Base-by-base conservation (phyloP, 2,113 vertebrate genomes). In the Cyphomyrus plagiostoma region DNA sequence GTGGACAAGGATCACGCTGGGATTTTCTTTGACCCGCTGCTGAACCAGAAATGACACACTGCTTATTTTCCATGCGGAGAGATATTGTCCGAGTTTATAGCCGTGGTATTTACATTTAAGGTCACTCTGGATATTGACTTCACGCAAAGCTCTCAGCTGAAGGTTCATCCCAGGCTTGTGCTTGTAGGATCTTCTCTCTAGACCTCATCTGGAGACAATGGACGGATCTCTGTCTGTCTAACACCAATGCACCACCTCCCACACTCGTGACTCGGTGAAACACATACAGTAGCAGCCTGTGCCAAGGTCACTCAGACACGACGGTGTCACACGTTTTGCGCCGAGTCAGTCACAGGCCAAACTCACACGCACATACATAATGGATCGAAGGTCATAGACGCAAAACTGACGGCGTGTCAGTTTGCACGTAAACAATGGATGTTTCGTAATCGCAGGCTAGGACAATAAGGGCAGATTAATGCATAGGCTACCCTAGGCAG, bases 41-140 rank as follows among this genome's bases (percentile, higher is more conserved):
- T 35, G 74, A 80, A 80, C 74, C 74, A 80, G 74, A 42, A 80
- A 80, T 80, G 74, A 80, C 74, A 80, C 35, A 80, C 35, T 80
- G 15, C 74, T 42, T 80, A 80, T 42, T 80, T 42, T 80, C 35
- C 35, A 39, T 80, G 35, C 30, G 15, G 74, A 42, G 35, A 42
- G 4, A 80, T 80, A 80, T 80, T 80, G 74, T 80, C 74, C 74
- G 13, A 80, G 74, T 80, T 80, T 80, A 42, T 80, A 80, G 74
- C 74, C 13, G 13, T 42, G 74, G 15, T 80, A 39, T 80, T 80
- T 80, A 80, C 35, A 70, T 30, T 30, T 30, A 70, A 70, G 10
- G 26, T 42, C 74, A 80, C 74, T 80, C 74, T 39, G 74, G 13
- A 21, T 80, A 8, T 42, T 19, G 74, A 80, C 17, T 80, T 42